Evolutionary conservation across 1,140 invertebrate genomes (phyloP).

Genomic region (Drosophila bifasciata): DNA sequence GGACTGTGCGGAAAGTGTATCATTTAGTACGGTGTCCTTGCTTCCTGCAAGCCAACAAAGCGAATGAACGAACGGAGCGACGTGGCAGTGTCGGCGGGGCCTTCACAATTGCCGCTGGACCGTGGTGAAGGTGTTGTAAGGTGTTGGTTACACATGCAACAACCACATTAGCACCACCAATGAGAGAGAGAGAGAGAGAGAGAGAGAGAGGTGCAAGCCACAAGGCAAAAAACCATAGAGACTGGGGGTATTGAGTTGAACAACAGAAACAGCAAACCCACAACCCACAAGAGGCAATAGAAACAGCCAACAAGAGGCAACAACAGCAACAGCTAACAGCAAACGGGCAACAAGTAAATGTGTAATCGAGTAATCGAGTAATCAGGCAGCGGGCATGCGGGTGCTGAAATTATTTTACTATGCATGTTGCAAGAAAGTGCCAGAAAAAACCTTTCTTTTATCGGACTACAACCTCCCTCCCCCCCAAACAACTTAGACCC

Average conservation of each 20-base stretch:
- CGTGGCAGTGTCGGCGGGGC: constrained; percentile 19
- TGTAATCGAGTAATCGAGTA: constrained; percentile 48
- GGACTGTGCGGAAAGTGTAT: too few relatives aligned
- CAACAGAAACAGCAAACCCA: constrained; percentile 19
- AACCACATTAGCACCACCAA: constrained; percentile 10
- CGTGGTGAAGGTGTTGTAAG: constrained; percentile 80
- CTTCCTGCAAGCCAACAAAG: not conserved
- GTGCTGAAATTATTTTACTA: constrained; percentile 69
- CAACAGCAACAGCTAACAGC: constrained; percentile 16
- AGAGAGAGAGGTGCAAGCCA: constrained; percentile 6
- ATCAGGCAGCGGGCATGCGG: constrained; percentile 66
- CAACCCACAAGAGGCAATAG: constrained; percentile 10
- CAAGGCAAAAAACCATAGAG: constrained; percentile 22
- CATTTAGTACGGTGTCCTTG: too few relatives aligned
- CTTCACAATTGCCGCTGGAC: constrained; percentile 54
- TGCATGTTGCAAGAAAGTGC: constrained; percentile 31
- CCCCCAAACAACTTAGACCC: too few relatives aligned
- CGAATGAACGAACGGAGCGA: constrained; percentile 4
- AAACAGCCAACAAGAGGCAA: constrained; percentile 2
- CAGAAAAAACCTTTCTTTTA: not conserved
- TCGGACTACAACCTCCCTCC: too few relatives aligned
- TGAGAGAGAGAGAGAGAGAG: too few relatives aligned
- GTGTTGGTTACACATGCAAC: constrained; percentile 78
- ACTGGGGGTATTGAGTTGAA: constrained; percentile 13
- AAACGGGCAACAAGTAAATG: constrained; percentile 52